A percentile compares a stretch with the other conserved stretches of the same genome.
phyloP scores from a whole-genome alignment of 2,797 vertebrate species.

The Helostoma temminkii region DNA sequence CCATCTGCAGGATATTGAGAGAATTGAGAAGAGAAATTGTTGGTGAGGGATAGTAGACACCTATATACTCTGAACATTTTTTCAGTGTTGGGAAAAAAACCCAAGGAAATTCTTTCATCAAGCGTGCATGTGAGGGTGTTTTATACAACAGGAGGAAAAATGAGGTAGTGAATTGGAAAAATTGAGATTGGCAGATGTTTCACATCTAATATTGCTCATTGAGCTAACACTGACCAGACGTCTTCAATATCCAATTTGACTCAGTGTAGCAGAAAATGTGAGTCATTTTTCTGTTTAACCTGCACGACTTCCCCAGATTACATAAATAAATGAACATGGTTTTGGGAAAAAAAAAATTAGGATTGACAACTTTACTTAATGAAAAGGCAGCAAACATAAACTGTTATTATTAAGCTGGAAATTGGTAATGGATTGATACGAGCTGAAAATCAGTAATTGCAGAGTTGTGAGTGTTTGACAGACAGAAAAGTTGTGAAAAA shows the following conservation, averaged over 20 bases:
- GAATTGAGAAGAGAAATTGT: conserved; percentile 59
- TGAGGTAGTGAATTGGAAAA: conserved; percentile 9
- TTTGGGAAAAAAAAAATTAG: not conserved
- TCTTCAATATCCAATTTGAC: conserved; percentile 37
- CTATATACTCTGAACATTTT: conserved; percentile 27
- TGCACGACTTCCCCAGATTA: not conserved
- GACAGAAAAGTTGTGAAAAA: conserved; percentile 1
- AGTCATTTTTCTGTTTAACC: conserved; percentile 28
- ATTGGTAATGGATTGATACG: not conserved
- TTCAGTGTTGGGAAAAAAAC: not conserved
- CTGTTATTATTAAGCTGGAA: not conserved
- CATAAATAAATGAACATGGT: conserved; percentile 1
- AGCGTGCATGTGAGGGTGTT: conserved; percentile 6
- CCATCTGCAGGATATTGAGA: no score
- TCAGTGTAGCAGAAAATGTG: conserved; percentile 22
- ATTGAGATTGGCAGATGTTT: conserved; percentile 44
- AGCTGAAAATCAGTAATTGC: not conserved
- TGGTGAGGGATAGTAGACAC: conserved; percentile 45
- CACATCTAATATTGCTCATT: conserved; percentile 49
- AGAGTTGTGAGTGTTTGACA: not conserved
- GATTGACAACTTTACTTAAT: conserved; percentile 14
- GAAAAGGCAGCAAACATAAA: conserved; percentile 17
- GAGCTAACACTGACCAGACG: conserved; percentile 27
- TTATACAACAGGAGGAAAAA: not conserved
- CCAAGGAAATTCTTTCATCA: conserved; percentile 35